These are phyloP conservation scores for Psittacus erithacus DNA, from an alignment of 2,113 vertebrate species.

Conservation along the genomic window DNA sequence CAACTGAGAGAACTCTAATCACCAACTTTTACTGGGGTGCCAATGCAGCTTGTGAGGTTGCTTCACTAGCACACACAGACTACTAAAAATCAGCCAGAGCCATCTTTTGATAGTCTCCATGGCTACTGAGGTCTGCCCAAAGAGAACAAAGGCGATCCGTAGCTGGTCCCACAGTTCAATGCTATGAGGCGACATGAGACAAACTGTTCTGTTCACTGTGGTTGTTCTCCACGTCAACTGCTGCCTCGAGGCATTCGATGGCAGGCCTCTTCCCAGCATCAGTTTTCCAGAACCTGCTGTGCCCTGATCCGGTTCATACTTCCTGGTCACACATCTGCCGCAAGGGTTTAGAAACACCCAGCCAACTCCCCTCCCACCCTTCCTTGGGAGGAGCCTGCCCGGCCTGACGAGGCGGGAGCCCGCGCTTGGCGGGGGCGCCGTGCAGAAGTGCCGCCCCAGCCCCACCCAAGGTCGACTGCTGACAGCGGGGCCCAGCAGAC, in stretches of 20 bases:
- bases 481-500: background rate
- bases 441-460: background rate
- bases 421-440: background rate
- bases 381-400: too few relatives aligned
- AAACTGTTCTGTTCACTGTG: rapidly evolving
- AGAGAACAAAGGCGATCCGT: background rate
- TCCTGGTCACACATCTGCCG: rapidly evolving
- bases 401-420: rapidly evolving
- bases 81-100: background rate
- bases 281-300: background rate
- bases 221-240: background rate
- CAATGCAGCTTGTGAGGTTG: background rate
- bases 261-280: background rate
- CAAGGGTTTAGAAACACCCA: rapidly evolving
- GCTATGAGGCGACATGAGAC: background rate
- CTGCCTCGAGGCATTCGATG: background rate
- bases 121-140: background rate
- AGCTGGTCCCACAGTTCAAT: background rate
- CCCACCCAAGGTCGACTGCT: background rate
- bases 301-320: rapidly evolving
- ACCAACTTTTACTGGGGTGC: background rate
- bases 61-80: background rate
- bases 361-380: background rate
- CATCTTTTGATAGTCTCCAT: background rate
- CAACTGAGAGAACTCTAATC: background rate